These are phyloP conservation scores for Oxygymnocypris stewartii DNA, from an alignment of 2,113 vertebrate species.

Conservation along the genomic window DNA sequence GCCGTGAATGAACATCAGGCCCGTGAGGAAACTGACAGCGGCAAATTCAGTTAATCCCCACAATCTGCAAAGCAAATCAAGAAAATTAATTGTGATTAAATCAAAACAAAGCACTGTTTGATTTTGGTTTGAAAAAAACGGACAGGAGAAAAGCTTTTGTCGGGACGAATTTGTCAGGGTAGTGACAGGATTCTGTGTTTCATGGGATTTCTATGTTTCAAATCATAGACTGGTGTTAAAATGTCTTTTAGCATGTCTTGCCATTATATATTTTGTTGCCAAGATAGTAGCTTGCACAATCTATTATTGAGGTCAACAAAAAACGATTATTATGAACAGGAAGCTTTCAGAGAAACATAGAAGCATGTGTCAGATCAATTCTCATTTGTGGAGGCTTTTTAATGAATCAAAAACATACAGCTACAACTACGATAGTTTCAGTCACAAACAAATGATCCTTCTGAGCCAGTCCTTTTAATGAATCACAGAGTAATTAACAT, in stretches of 20 bases:
- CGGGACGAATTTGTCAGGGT: background rate
- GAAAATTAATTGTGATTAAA: constrained; percentile 31
- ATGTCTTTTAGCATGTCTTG: constrained; percentile 38
- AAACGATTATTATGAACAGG: constrained; percentile 29
- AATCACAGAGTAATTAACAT: background rate
- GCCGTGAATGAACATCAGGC: constrained; percentile 37
- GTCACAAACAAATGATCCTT: background rate
- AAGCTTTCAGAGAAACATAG: constrained; percentile 19
- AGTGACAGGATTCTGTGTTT: constrained; percentile 1
- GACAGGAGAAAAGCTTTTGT: background rate
- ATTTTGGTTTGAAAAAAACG: background rate
- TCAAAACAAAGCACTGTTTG: constrained; percentile 6
- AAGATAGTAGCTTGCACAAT: background rate
- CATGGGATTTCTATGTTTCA: background rate
- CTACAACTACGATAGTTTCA: background rate
- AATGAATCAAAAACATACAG: too few relatives aligned
- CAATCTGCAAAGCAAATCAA: constrained; percentile 33
- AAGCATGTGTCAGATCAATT: constrained; percentile 18
- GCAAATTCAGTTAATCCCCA: constrained; percentile 39
- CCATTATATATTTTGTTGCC: constrained; percentile 33
- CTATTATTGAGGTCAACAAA: constrained; percentile 40
- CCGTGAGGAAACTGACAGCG: constrained; percentile 35
- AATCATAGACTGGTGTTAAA: background rate
- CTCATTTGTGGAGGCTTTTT: background rate
- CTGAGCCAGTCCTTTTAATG: background rate